phyloP scores from a whole-genome alignment of 1,140 invertebrate species.

The Oryzaephilus surinamensis region DNA sequence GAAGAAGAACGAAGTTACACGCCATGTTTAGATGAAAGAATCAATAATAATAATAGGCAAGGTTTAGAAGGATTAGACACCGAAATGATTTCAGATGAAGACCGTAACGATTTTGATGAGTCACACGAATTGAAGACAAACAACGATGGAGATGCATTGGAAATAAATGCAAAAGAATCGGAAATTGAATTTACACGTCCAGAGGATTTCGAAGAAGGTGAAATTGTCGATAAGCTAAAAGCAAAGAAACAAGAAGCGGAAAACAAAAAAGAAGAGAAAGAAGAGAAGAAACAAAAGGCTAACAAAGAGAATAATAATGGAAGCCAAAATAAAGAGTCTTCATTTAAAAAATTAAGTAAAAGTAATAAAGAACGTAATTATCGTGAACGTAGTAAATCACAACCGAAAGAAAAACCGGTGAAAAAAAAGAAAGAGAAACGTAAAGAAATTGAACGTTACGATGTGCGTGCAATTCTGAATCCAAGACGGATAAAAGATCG shows the following conservation, averaged over 20 bases:
- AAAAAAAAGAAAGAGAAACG: slow-evolving; percentile 55
- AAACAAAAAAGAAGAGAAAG: slow-evolving; percentile 25
- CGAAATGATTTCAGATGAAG: slow-evolving; percentile 59
- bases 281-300: slow-evolving; percentile 35
- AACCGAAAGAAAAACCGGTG: slow-evolving; percentile 21
- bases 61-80: slow-evolving; percentile 53
- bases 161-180: slow-evolving; percentile 36
- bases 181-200: slow-evolving; percentile 32
- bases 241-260: slow-evolving; percentile 34
- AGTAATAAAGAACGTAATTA: slow-evolving; percentile 73
- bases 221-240: slow-evolving; percentile 46
- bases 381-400: slow-evolving; percentile 40
- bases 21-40: slow-evolving; percentile 49
- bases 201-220: slow-evolving; percentile 39
- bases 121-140: slow-evolving; percentile 36
- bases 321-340: slow-evolving; percentile 36
- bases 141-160: slow-evolving; percentile 32
- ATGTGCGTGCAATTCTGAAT: slow-evolving; percentile 62
- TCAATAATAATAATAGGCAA: slow-evolving; percentile 15
- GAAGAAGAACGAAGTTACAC: slow-evolving; percentile 55
- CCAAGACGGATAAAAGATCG: slow-evolving; percentile 60
- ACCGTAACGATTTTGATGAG: slow-evolving; percentile 46
- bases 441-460: slow-evolving; percentile 70
- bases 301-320: slow-evolving; percentile 29
- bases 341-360: slow-evolving; percentile 74